phyloP scores from a whole-genome alignment of 2,113 vertebrate species.

The Pangasianodon gigas region DNA sequence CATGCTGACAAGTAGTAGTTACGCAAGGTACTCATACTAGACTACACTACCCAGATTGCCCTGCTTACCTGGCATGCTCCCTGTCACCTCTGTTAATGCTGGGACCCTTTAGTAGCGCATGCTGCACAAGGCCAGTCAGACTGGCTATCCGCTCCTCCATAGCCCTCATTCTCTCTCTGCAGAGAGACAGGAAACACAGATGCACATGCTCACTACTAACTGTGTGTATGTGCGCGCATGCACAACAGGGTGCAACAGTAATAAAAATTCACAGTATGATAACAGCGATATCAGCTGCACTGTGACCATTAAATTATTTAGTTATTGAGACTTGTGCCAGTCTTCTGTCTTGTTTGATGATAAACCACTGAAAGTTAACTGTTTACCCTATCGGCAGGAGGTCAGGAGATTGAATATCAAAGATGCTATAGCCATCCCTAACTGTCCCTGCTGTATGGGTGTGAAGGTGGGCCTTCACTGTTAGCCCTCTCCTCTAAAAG shows the following conservation, averaged over 20 bases:
- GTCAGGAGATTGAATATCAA: neutral
- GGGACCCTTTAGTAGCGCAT: conserved; percentile 95
- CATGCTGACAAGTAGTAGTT: conserved; percentile 46
- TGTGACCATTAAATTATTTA: neutral
- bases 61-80: conserved; percentile 90
- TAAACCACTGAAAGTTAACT: neutral
- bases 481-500: neutral
- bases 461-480: neutral
- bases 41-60: conserved; percentile 57
- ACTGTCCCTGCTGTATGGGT: neutral
- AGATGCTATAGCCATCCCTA: neutral
- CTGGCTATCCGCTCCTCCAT: conserved; percentile 99
- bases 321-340: neutral
- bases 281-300: neutral
- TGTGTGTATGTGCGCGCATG: neutral
- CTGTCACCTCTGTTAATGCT: conserved; percentile 87
- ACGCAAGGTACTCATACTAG: conserved; percentile 35
- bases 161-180: conserved; percentile 98
- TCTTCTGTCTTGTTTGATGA: neutral
- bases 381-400: neutral
- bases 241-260: neutral
- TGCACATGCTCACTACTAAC: conserved; percentile 59
- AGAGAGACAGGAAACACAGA: conserved; percentile 82
- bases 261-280: neutral
- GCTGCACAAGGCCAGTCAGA: conserved; percentile 98